A percentile compares a stretch with the other conserved stretches of the same genome.
These are phyloP conservation scores for Drosophila parthenogenetica DNA, from an alignment of 2,888 invertebrate species.

Conservation along the genomic window DNA sequence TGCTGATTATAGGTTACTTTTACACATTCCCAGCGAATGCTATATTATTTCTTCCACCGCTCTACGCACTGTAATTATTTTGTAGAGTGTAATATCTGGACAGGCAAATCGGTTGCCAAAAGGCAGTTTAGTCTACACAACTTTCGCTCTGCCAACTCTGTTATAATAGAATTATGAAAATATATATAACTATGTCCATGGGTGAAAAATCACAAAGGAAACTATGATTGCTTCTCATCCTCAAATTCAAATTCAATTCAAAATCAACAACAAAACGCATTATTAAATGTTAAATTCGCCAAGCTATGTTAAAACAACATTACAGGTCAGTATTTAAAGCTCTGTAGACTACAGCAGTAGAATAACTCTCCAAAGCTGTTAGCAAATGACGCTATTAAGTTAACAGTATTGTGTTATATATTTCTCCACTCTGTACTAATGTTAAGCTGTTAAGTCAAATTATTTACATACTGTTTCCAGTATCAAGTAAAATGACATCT, in stretches of 20 bases:
- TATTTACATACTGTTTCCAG: too few species aligned
- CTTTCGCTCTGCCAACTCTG: slow-evolving; percentile 52
- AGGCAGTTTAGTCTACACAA: slow-evolving; percentile 15
- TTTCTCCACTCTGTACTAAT: background rate
- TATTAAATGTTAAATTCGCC: background rate
- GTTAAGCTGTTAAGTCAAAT: background rate
- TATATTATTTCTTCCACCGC: slow-evolving; percentile 13
- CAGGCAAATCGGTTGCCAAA: slow-evolving; percentile 7
- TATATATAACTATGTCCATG: background rate
- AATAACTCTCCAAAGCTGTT: background rate
- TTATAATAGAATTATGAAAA: slow-evolving; percentile 6
- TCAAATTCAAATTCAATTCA: background rate
- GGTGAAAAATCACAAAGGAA: background rate
- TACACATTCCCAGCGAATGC: slow-evolving; percentile 54
- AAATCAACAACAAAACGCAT: background rate
- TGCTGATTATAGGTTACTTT: slow-evolving; percentile 68
- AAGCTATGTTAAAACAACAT: background rate
- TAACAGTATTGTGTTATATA: background rate
- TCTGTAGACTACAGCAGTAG: background rate
- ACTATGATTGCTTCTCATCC: background rate
- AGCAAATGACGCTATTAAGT: background rate
- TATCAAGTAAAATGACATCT: too few species aligned
- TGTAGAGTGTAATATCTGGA: slow-evolving; percentile 17
- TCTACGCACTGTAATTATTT: slow-evolving; percentile 71
- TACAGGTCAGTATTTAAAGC: background rate